Evolutionary conservation across 2,113 vertebrate species (phyloP).

Genomic region (Dolichotis patagonum): DNA sequence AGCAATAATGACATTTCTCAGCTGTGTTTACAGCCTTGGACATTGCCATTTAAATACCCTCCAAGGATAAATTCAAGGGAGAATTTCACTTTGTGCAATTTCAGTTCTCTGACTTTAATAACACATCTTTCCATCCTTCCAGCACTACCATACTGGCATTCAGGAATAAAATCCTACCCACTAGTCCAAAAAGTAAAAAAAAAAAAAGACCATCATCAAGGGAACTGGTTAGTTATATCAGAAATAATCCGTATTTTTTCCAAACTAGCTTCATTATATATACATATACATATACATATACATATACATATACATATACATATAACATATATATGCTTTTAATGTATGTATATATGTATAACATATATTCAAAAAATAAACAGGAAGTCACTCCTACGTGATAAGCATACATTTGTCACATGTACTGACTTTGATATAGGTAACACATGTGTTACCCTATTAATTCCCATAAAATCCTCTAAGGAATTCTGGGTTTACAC

Average conservation of each 20-base stretch:
- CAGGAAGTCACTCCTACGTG: neutral
- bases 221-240: neutral
- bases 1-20: constrained; percentile 73
- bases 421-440: neutral
- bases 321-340: neutral
- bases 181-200: neutral
- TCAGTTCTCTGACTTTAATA: constrained; percentile 56
- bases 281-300: too few species aligned
- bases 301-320: too few species aligned
- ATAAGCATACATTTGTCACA: neutral
- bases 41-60: constrained; percentile 66
- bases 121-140: neutral
- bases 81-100: constrained; percentile 76
- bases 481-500: neutral
- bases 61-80: constrained; percentile 79
- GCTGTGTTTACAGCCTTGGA: constrained; percentile 75
- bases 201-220: neutral
- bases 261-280: neutral
- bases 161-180: neutral
- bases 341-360: neutral
- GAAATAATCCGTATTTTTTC: constrained; percentile 8
- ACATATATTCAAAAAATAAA: neutral
- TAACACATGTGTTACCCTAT: neutral
- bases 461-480: neutral
- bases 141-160: neutral